Evolutionary conservation across 92 coral and sea anemone species (phyloP), one percentile per base, ranked within the genome.

Genomic region (Phymanthus crucifer): DNA sequence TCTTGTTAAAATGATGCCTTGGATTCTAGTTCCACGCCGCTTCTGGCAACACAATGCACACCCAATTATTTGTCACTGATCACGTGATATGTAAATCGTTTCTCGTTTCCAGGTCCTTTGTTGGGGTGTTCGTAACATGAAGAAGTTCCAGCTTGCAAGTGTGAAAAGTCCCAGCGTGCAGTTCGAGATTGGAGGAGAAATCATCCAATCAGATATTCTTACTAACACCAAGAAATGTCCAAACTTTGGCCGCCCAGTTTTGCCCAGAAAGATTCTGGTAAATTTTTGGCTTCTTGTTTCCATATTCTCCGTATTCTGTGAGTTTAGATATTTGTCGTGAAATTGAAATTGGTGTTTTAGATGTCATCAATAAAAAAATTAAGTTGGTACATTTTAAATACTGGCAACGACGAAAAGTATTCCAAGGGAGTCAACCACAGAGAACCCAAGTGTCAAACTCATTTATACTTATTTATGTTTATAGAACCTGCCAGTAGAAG

Each of bases 71-170:
- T 43, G 48, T 7, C 14, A 54, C 24, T n/a, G n/a, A 54, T 54
- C 64, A 6, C 64, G 0, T 54, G 64, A 54, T 23, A 21, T 54
- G 8, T 54, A 43, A 43, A 43, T 43, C 48, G 13, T 54, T 2
- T 2, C 21, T 78, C 46, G 66, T 70, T 23, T 46, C 23, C 75
- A 95, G 99, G 91, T 95, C 67, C 89, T 95, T 50, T 95, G 99
- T 82, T 95, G 99, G 99, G 99, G 99, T 12, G 94, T 95, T 34
- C 84, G 99, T 19, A 95, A 95, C 91, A 95, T 95, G 99, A 95
- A 95, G 88, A 95, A 95, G 80, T 95, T 78, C 64, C 97, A 93
- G 70, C 82, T 95, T 81, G 90, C 94, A 6, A 93, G 93, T 38
- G 97, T 95, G 37, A 88, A 92, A 1, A 87, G 93, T 23, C 99